Evolutionary conservation across 2,113 vertebrate species (phyloP).

Genomic region (Zosterops japonicus): DNA sequence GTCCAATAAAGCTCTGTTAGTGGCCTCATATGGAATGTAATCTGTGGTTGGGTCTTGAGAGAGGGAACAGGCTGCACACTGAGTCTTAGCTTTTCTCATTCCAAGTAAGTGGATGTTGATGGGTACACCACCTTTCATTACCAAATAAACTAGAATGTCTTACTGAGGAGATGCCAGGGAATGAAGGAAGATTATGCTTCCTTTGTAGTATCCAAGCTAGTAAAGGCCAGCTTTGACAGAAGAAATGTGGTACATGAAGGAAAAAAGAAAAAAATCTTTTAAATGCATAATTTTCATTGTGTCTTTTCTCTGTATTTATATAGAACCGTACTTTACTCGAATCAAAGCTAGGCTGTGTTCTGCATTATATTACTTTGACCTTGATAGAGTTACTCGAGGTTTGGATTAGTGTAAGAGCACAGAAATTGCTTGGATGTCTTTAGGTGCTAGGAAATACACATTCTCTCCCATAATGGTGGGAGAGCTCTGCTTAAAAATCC

Average conservation of each 20-base stretch:
- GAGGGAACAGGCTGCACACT: background rate
- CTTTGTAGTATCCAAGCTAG: background rate
- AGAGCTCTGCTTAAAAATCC: constrained; percentile 65
- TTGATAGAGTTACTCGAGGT: constrained; percentile 23
- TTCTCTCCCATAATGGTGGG: constrained; percentile 25
- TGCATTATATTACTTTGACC: constrained; percentile 41
- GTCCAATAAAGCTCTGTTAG: background rate
- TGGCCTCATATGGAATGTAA: background rate
- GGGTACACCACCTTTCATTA: background rate
- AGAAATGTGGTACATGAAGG: background rate
- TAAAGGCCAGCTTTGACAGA: background rate
- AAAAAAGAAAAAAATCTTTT: background rate
- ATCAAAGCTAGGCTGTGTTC: background rate
- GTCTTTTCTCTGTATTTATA: background rate
- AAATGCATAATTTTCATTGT: background rate
- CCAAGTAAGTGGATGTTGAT: background rate
- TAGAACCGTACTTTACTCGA: background rate
- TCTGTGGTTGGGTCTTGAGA: background rate
- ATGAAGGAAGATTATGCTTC: background rate
- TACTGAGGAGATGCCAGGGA: background rate
- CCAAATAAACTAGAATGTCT: background rate
- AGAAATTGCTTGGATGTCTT: constrained; percentile 43
- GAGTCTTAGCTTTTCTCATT: background rate
- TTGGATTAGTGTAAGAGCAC: constrained; percentile 23
- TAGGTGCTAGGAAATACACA: constrained; percentile 20